Evolutionary conservation across 2,797 vertebrate species (phyloP), one percentile per base, ranked within the genome.

Genomic region (Myripristis jacobus): DNA sequence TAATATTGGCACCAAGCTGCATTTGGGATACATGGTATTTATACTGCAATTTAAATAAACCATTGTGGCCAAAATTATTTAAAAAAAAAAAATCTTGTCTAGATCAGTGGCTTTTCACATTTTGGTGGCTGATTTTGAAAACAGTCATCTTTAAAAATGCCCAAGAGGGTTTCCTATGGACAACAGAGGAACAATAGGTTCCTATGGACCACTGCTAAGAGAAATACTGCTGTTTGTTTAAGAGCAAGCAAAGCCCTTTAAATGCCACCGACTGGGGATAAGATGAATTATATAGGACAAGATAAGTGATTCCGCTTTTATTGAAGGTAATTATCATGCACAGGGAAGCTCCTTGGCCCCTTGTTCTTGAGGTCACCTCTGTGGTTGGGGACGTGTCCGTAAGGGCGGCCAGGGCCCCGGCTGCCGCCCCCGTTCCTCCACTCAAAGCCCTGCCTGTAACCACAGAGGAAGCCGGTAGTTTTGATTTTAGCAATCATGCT

Each of bases 401-500:
- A 62, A 24, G 73, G 70, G 3, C 31, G 53, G 47, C 63, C 27
- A 19, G 69, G 52, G 75, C 73, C 82, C 18, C 46, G n/a, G 65
- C 8, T 27, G 43, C 66, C 83, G 24, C 3, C 29, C 1, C 44
- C 25, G 25, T 43, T 58, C 69, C 76, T 70, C 43, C 75, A 56
- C 1, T 71, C 24, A 16, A 1, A 22, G 1, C 66, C 66, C 22
- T 82, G 50, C 44, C 90, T 92, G 79, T 1, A 75, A 82, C 4
- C 27, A 67, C 15, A 6, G 13, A 3, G 58, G 8, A 1, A 46
- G 2, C 18, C 22, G 2, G 51, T 22, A 36, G 16, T n/a, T 47
- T 56, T 8, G n/a, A 36, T 31, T 10, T 22, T 11, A n/a, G n/a
- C n/a, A n/a, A n/a, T n/a, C n/a, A n/a, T n/a, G n/a, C n/a, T n/a